Evolutionary conservation across 2,797 vertebrate species (phyloP).

Genomic region (Enoplosus armatus): DNA sequence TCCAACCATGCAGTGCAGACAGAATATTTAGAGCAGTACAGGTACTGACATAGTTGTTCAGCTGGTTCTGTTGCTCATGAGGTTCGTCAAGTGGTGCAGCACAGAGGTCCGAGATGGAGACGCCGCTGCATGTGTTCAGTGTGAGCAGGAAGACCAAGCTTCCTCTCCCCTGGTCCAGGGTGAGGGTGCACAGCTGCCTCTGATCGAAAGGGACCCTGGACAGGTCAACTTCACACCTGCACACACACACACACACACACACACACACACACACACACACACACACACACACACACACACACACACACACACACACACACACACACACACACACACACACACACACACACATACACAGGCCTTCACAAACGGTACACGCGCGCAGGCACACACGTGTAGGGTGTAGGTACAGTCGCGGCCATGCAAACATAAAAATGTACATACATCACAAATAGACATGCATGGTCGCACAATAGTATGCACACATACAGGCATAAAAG

Average conservation of each 20-base stretch:
- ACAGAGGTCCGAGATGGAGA: conserved; percentile 91
- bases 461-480: neutral
- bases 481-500: neutral
- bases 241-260: conserved; percentile 34
- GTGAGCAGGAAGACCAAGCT: conserved; percentile 88
- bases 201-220: conserved; percentile 80
- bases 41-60: conserved; percentile 89
- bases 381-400: neutral
- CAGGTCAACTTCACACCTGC: conserved; percentile 92
- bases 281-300: too few species aligned
- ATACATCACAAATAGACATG: neutral
- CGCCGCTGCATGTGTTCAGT: conserved; percentile 84
- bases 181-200: conserved; percentile 82
- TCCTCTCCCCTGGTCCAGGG: conserved; percentile 80
- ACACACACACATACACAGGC: neutral
- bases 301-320: too few species aligned
- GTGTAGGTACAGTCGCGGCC: neutral
- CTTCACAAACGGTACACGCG: neutral
- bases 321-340: too few species aligned
- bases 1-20: neutral
- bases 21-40: neutral
- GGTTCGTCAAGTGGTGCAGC: conserved; percentile 90
- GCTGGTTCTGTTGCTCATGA: conserved; percentile 83
- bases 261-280: too few species aligned
- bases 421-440: neutral